These are phyloP conservation scores for Actinia tenebrosa DNA, from an alignment of 64 coral and sea anemone species.

Conservation along the genomic window DNA sequence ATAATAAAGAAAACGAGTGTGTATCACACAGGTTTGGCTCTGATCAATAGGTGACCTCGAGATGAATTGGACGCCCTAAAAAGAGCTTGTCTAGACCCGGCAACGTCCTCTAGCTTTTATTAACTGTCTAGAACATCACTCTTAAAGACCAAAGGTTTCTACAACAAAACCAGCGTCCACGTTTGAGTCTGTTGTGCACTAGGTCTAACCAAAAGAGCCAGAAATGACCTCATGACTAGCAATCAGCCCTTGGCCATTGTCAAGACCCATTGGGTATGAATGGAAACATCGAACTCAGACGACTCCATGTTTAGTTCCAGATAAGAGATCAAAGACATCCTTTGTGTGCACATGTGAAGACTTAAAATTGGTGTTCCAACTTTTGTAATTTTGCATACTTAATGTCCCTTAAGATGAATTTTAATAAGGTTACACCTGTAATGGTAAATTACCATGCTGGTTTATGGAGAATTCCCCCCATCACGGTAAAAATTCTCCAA, in stretches of 20 bases:
- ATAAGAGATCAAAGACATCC: conserved; percentile 62
- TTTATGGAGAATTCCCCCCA: background rate
- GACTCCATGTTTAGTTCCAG: background rate
- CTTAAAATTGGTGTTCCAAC: conserved; percentile 52
- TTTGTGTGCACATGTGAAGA: conserved; percentile 76
- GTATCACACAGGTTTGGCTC: background rate
- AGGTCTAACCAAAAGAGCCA: background rate
- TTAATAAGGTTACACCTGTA: conserved; percentile 51
- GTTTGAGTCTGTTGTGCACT: background rate
- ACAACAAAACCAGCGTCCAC: background rate
- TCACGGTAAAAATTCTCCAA: background rate
- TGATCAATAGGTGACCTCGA: background rate
- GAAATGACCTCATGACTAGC: background rate
- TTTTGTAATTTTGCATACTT: conserved; percentile 55
- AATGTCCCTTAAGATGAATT: conserved; percentile 19
- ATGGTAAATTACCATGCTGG: background rate
- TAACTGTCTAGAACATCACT: background rate
- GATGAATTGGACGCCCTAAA: background rate
- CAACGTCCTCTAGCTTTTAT: background rate
- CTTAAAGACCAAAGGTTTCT: background rate
- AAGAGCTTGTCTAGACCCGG: background rate
- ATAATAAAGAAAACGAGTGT: background rate
- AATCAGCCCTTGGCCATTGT: background rate
- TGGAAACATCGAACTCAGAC: background rate
- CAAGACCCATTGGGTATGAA: background rate